Conservation (phyloP, 2,888 invertebrate species). For the Iselma pallidipennis region DNA sequence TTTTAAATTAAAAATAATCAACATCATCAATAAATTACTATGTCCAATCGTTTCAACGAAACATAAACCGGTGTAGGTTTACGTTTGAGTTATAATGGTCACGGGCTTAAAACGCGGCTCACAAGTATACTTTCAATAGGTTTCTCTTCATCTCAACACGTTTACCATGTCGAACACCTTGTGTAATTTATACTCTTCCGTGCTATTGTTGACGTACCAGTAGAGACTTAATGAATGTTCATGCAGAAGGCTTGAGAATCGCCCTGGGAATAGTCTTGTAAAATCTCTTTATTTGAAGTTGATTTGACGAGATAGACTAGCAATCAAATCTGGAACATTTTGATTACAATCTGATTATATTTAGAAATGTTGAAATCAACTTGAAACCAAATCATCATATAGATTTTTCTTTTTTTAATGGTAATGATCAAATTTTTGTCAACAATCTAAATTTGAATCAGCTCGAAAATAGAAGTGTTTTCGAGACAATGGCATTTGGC, state of each 20-base stretch:
- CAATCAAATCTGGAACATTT: no score
- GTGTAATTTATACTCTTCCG: constrained; percentile 1
- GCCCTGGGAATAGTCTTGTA: neutral
- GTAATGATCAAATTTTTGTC: neutral
- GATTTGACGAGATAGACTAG: no score
- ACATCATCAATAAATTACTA: constrained; percentile 3
- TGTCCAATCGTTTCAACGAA: neutral
- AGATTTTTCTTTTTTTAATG: no score
- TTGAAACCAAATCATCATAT: no score
- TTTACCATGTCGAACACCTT: neutral
- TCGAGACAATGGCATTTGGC: neutral
- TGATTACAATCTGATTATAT: no score
- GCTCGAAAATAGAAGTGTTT: neutral
- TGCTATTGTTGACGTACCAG: neutral
- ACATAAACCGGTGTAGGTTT: constrained; percentile 6
- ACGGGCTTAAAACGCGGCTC: neutral
- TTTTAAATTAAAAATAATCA: constrained; percentile 5
- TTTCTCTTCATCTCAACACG: neutral
- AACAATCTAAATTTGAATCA: neutral
- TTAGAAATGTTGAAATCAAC: no score
- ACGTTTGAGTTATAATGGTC: constrained; percentile 7
- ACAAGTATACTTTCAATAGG: neutral
- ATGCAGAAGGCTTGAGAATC: neutral
- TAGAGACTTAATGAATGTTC: neutral
- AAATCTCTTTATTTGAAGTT: neutral